Evolutionary conservation across 2,113 vertebrate species (phyloP).

Genomic region (Setophaga kirtlandii): DNA sequence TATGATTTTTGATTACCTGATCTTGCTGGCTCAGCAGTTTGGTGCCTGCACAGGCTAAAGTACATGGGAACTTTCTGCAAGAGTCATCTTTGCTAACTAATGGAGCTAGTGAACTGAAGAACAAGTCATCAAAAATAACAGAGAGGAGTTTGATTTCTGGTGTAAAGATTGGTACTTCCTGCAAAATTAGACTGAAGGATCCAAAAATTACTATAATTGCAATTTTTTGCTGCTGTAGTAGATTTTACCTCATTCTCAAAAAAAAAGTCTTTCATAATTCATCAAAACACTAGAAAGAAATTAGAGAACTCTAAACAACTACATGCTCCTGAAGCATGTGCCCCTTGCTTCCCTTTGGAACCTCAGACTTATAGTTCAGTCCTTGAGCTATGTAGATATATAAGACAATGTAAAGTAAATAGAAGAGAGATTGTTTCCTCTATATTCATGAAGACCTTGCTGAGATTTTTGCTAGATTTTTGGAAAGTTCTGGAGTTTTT

Average conservation of each 20-base stretch:
- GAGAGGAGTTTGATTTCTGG: background rate
- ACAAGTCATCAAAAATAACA: background rate
- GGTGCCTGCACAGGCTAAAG: background rate
- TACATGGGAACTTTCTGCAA: background rate
- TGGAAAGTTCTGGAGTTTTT: background rate
- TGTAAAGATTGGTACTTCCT: background rate
- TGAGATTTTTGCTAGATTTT: background rate
- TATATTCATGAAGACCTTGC: background rate
- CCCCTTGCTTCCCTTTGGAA: background rate
- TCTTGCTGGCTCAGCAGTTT: background rate
- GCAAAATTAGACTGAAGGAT: background rate
- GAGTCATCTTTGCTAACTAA: background rate
- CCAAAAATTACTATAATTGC: background rate
- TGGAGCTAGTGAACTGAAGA: background rate
- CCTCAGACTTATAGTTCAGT: background rate
- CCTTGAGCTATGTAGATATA: background rate
- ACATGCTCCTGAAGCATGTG: background rate
- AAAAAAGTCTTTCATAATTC: background rate
- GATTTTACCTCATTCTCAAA: background rate
- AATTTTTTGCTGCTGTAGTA: background rate
- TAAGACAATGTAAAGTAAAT: background rate
- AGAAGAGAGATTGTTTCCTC: background rate
- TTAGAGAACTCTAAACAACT: background rate
- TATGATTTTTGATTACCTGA: background rate
- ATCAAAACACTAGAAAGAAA: background rate